These are phyloP conservation scores for Tyrannus savana DNA, from an alignment of 2,113 vertebrate species.

Conservation along the genomic window DNA sequence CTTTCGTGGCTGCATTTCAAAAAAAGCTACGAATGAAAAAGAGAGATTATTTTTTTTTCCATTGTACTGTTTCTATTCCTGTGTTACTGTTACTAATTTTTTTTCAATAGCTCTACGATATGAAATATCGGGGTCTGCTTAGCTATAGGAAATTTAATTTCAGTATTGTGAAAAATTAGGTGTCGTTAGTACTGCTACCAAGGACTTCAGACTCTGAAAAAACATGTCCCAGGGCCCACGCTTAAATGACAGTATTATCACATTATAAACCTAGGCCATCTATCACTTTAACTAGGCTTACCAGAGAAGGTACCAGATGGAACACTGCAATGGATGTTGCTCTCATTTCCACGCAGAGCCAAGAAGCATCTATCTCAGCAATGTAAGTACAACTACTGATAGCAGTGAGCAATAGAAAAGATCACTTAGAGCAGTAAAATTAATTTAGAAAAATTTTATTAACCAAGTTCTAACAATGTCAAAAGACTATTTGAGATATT, in stretches of 20 bases:
- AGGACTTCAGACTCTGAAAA: neutral
- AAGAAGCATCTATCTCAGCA: neutral
- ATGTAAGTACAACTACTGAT: neutral
- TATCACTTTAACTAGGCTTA: neutral
- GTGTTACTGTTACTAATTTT: neutral
- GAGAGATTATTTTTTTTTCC: neutral
- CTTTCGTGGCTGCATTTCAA: neutral
- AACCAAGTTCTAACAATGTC: neutral
- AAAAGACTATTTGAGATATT: neutral
- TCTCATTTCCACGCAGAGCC: neutral
- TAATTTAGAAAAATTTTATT: neutral
- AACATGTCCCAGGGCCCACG: neutral
- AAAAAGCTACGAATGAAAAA: neutral
- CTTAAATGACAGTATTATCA: neutral
- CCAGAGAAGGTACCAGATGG: neutral
- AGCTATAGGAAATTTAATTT: neutral
- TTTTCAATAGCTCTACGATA: neutral
- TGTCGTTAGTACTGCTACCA: neutral
- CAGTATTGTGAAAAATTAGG: neutral
- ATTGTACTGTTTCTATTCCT: neutral
- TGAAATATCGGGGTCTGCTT: neutral
- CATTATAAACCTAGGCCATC: neutral
- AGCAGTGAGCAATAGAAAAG: neutral
- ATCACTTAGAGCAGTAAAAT: neutral
- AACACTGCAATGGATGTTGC: fast-evolving